A percentile compares a stretch with the other conserved stretches of the same genome.
These are phyloP conservation scores for Cylloceria caligata DNA, from an alignment of 2,888 invertebrate species.

Conservation along the genomic window DNA sequence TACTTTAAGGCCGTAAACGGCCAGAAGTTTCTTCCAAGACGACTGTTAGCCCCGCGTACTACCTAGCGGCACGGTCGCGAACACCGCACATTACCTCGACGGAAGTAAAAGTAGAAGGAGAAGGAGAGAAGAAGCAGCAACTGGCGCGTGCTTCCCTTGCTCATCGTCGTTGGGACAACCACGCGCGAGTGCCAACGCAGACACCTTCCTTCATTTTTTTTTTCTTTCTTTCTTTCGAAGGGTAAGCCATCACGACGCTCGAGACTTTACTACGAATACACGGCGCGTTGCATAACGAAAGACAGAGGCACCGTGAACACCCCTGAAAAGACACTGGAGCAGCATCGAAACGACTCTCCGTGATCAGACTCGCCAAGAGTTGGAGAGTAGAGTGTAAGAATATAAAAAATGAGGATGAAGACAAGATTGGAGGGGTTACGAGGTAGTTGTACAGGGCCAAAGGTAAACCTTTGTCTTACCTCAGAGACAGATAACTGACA, in stretches of 20 bases:
- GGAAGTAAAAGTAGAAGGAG: constrained; percentile 50
- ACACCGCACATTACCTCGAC: constrained; percentile 61
- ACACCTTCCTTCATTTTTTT: constrained; percentile 41
- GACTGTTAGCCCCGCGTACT: constrained; percentile 74
- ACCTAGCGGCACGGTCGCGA: constrained; percentile 61
- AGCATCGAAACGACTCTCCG: constrained; percentile 60
- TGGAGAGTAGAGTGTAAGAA: constrained; percentile 30
- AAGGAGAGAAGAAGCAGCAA: constrained; percentile 33
- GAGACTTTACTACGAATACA: constrained; percentile 65
- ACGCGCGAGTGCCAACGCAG: constrained; percentile 34
- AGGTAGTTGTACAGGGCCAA: background rate
- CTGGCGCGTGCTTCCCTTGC: constrained; percentile 68
- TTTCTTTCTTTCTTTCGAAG: constrained; percentile 14
- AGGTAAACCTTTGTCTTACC: constrained; percentile 2
- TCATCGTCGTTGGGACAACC: constrained; percentile 34
- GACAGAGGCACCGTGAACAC: constrained; percentile 27
- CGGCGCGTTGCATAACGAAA: constrained; percentile 67
- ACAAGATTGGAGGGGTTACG: background rate
- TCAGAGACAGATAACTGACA: background rate
- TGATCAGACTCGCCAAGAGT: constrained; percentile 62
- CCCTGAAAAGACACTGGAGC: constrained; percentile 45
- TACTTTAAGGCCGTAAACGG: constrained; percentile 81
- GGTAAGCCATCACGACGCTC: constrained; percentile 32
- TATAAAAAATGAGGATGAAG: constrained; percentile 46
- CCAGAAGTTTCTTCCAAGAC: constrained; percentile 79